Conservation (phyloP, 2,888 invertebrate species). For the Unio pictorum region DNA sequence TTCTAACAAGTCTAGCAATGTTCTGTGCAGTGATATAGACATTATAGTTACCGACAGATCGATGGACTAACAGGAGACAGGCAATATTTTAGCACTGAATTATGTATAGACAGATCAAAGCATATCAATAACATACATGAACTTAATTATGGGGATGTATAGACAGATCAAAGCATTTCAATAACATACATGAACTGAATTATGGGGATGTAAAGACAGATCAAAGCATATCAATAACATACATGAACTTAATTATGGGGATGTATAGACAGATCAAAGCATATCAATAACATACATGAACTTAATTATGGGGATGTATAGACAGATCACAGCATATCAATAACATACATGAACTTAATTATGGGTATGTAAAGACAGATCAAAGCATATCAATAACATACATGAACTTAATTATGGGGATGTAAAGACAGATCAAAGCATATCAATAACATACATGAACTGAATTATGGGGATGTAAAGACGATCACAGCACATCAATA, state of each 20-base stretch:
- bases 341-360: not conserved
- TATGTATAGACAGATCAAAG: not conserved
- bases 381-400: not conserved
- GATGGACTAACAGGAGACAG: too few relatives aligned
- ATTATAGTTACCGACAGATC: too few relatives aligned
- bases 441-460: not conserved
- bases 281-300: not conserved
- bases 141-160: not conserved
- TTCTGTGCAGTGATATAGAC: too few relatives aligned
- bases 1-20: too few relatives aligned
- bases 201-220: not conserved
- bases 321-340: not conserved
- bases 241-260: not conserved
- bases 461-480: too few relatives aligned
- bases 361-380: not conserved
- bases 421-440: not conserved
- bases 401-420: not conserved
- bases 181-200: too few relatives aligned
- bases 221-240: not conserved
- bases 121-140: not conserved
- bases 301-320: not conserved
- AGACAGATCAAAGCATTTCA: not conserved
- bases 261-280: not conserved
- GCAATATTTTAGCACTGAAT: too few relatives aligned
- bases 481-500: too few relatives aligned